phyloP scores from a whole-genome alignment of 2,888 invertebrate species.

The Aspidiotus rigidus region DNA sequence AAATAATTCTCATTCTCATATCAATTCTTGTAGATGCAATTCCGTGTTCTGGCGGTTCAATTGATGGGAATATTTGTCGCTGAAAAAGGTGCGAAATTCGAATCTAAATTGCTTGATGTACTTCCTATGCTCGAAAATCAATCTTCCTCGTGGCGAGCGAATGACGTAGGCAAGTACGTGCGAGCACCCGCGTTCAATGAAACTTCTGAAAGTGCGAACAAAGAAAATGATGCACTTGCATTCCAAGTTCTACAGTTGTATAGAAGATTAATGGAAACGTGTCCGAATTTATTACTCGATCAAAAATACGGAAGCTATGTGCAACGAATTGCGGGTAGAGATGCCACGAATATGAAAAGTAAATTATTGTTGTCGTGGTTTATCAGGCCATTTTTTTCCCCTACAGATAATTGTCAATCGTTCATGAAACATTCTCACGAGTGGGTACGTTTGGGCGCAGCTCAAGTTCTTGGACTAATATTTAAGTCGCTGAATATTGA shows the following conservation, averaged over 20 bases:
- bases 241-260: constrained; percentile 37
- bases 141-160: neutral
- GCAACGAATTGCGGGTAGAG: constrained; percentile 13
- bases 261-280: neutral
- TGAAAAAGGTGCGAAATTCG: neutral
- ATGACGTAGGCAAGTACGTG: constrained; percentile 11
- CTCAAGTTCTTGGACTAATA: constrained; percentile 65
- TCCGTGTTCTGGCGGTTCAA: constrained; percentile 67
- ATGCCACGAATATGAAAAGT: too few species aligned
- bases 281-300: constrained; percentile 13
- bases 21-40: neutral
- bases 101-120: constrained; percentile 1
- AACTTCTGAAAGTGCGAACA: neutral
- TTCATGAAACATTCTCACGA: constrained; percentile 71
- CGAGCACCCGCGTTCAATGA: constrained; percentile 5
- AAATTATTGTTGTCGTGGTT: too few species aligned
- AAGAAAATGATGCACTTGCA: constrained; percentile 12
- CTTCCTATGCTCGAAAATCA: constrained; percentile 17
- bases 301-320: constrained; percentile 3
- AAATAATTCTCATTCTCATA: neutral
- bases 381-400: too few species aligned
- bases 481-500: constrained; percentile 42
- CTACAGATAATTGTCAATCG: constrained; percentile 56
- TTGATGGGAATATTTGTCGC: constrained; percentile 67
- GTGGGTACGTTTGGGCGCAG: constrained; percentile 72